Evolutionary conservation across 2,797 vertebrate genomes (phyloP).

Genomic region (Scolopax bukidnonensis): DNA sequence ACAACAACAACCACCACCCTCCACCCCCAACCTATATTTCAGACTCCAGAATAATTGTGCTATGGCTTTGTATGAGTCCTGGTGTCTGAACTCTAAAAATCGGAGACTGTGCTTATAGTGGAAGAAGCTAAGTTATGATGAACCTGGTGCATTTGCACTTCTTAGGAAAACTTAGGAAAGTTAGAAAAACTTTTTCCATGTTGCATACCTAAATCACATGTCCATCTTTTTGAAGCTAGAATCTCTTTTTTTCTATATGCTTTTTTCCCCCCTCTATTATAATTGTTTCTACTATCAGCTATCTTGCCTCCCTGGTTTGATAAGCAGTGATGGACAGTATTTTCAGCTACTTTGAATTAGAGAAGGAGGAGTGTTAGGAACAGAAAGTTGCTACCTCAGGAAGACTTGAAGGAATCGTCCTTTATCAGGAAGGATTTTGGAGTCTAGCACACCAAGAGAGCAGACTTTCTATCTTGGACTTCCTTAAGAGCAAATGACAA

Average conservation of each 20-base stretch:
- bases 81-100: not conserved
- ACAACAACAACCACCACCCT: not conserved
- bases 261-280: not conserved
- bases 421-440: not conserved
- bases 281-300: not conserved
- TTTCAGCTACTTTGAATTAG: not conserved
- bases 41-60: not conserved
- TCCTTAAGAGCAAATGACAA: not conserved
- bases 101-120: not conserved
- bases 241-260: not conserved
- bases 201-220: not conserved
- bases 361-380: not conserved
- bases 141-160: not conserved
- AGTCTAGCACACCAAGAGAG: not conserved
- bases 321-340: not conserved
- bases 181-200: not conserved
- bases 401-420: not conserved
- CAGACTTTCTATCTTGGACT: not conserved
- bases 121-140: not conserved
- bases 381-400: not conserved
- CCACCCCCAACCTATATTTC: not conserved
- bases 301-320: not conserved
- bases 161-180: not conserved
- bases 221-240: not conserved
- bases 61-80: not conserved